Evolutionary conservation across 30 jellyfish, hydroid and myxozoan species (phyloP).

Genomic region (Hydractinia echinata): DNA sequence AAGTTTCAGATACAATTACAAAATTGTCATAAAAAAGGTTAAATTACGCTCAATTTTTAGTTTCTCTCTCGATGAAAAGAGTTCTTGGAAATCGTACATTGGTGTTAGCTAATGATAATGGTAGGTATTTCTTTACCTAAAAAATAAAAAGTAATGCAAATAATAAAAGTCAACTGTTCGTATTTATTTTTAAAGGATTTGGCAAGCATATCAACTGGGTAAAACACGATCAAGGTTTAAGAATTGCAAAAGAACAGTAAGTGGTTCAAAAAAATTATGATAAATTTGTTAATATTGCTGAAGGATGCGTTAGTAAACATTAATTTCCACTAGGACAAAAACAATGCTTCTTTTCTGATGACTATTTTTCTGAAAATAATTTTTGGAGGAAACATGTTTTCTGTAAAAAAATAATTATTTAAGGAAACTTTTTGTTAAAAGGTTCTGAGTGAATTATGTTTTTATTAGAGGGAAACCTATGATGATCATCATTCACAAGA

Average conservation of each 20-base stretch:
- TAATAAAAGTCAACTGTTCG: slow-evolving; percentile 8
- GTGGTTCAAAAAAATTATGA: slow-evolving; percentile 1
- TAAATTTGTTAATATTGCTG: too few relatives aligned
- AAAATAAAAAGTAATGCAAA: not conserved
- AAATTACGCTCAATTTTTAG: slow-evolving; percentile 1
- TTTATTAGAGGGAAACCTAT: slow-evolving; percentile 81
- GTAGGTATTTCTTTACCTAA: slow-evolving; percentile 39
- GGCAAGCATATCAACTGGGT: slow-evolving; percentile 91
- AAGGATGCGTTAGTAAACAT: too few relatives aligned
- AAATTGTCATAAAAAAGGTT: not conserved
- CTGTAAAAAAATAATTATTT: too few relatives aligned
- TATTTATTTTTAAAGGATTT: slow-evolving; percentile 54
- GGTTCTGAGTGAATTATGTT: not conserved
- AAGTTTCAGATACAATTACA: not conserved
- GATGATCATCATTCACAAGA: slow-evolving; percentile 69
- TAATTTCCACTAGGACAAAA: not conserved
- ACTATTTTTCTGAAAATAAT: too few relatives aligned
- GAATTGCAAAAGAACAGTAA: slow-evolving; percentile 71
- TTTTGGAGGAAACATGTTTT: too few relatives aligned
- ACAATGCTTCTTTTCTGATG: not conserved
- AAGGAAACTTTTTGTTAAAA: too few relatives aligned
- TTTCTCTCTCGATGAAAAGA: slow-evolving; percentile 61
- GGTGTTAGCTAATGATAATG: slow-evolving; percentile 36
- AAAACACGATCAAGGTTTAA: slow-evolving; percentile 59
- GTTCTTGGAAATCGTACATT: slow-evolving; percentile 59